Base-by-base conservation (phyloP, 2,113 vertebrate species). In the Vanacampus margaritifer region DNA sequence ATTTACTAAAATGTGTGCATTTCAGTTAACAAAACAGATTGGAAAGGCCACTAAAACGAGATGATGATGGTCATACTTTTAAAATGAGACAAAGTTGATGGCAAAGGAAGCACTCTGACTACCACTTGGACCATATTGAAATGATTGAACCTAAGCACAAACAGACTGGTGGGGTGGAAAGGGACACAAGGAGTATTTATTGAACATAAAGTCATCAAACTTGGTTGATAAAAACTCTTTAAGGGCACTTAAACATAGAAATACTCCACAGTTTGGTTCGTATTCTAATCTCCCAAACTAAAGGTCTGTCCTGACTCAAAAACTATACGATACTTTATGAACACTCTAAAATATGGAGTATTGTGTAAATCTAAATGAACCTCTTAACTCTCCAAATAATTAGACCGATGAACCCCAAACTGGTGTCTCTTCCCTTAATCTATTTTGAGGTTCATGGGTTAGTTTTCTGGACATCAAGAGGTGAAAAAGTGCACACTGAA, bases 401-500 rank as follows among this genome's bases (percentile, higher is more conserved):
- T 17, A 60, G 64, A 84, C 75, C 66, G 63, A 81, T 77, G 71
- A 80, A 87, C 79, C 77, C 67, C 41, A 3, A 3, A 36, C 39
- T 62, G 12, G 4, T 28, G 23, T 32, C 62, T 35, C 12, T 12
- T n/a, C 11, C 36, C 21, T 39, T 37, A 37, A 11, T 28, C 39
- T 69, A 13, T 7, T n/a, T 14, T 58, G n/a, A 70, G 75, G 70
- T 74, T 80, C 68, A 79, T 62, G 39, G 79, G 72, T 79, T 65
- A 0, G 46, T 72, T 76, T 71, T 62, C 9, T 45, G 64, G 19
- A 37, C 26, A 26, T 7, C 48, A 56, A 35, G 65, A 74, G 70
- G 24, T 32, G 28, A 4, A 26, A 74, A n/a, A 75, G 17, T 68
- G 64, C 60, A 84, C 50, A 37, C 48, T 68, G 71, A 75, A 61